A percentile compares a stretch with the other conserved stretches of the same genome.
Evolutionary conservation across 2,797 vertebrate genomes (phyloP).

Genomic region (Gobio occitaniae): DNA sequence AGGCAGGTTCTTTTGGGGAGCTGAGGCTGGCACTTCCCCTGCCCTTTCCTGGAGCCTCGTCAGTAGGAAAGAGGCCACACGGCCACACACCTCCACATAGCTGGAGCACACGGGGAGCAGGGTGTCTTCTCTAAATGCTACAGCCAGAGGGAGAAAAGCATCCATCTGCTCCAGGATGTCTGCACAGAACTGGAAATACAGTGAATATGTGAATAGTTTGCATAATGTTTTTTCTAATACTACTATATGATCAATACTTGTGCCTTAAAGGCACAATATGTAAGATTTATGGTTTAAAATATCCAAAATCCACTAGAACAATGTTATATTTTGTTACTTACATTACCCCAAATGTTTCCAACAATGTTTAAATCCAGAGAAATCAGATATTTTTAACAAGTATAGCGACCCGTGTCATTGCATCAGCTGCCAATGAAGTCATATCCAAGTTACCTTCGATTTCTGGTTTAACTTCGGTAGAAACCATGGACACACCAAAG

Average conservation of each 20-base stretch:
- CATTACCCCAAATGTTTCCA: too few relatives aligned
- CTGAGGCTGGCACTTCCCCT: conserved; percentile 82
- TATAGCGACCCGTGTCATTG: too few relatives aligned
- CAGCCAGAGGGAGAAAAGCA: conserved; percentile 88
- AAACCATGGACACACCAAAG: not conserved
- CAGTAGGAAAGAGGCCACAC: conserved; percentile 83
- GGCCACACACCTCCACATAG: conserved; percentile 89
- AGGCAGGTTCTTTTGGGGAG: conserved; percentile 83
- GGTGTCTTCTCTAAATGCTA: conserved; percentile 84
- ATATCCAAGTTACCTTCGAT: too few relatives aligned
- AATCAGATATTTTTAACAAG: too few relatives aligned
- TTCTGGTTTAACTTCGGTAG: too few relatives aligned
- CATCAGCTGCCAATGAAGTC: too few relatives aligned
- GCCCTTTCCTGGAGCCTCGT: conserved; percentile 83
- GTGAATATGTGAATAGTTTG: not conserved
- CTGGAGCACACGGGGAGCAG: conserved; percentile 87
- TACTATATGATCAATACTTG: not conserved
- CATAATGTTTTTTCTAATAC: not conserved
- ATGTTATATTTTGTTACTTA: too few relatives aligned
- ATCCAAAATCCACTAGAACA: not conserved
- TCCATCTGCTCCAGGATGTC: conserved; percentile 88
- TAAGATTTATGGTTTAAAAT: too few relatives aligned
- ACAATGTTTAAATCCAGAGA: not conserved
- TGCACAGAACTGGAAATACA: conserved; percentile 85
- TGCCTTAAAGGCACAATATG: not conserved